These are phyloP conservation scores for Perizoma affinitatum DNA, from an alignment of 2,888 invertebrate species.

Conservation along the genomic window DNA sequence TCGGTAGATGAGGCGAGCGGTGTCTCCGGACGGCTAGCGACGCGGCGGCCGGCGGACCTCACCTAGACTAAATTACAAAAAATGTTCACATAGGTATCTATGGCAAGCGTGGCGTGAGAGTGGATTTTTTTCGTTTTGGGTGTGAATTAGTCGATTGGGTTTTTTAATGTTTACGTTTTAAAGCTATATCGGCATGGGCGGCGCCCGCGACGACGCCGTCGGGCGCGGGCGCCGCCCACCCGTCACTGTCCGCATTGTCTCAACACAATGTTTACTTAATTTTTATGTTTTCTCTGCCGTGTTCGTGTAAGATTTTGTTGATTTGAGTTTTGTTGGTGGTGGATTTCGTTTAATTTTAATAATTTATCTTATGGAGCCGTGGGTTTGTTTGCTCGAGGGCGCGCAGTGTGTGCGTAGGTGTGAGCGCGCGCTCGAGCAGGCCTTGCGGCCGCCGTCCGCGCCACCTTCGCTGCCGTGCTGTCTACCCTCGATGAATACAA, in stretches of 20 bases:
- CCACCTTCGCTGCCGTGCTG: conserved; percentile 51
- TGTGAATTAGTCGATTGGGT: conserved; percentile 85
- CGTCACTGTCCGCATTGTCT: conserved; percentile 78
- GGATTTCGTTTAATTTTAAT: conserved; percentile 83
- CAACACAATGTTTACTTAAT: conserved; percentile 79
- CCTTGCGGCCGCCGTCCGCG: conserved; percentile 42
- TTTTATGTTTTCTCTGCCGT: conserved; percentile 79
- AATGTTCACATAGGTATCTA: conserved; percentile 85
- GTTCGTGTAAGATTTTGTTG: conserved; percentile 83
- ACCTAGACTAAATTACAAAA: conserved; percentile 82
- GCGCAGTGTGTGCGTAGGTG: conserved; percentile 74
- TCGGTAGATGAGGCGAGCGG: conserved; percentile 84
- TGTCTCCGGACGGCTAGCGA: conserved; percentile 73
- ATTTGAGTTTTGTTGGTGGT: conserved; percentile 84
- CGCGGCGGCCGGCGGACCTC: conserved; percentile 78
- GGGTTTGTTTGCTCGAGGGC: conserved; percentile 49
- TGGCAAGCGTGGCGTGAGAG: conserved; percentile 85
- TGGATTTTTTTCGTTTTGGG: conserved; percentile 84
- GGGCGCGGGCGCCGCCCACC: conserved; percentile 76
- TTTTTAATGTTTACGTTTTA: conserved; percentile 83
- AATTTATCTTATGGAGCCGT: conserved; percentile 42
- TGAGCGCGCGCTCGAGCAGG: conserved; percentile 61
- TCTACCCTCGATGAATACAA: conserved; percentile 36
- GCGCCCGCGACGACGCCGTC: conserved; percentile 36
- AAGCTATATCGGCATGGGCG: conserved; percentile 77